phyloP scores from a whole-genome alignment of 2,797 vertebrate genomes.

The Pristis pectinata region DNA sequence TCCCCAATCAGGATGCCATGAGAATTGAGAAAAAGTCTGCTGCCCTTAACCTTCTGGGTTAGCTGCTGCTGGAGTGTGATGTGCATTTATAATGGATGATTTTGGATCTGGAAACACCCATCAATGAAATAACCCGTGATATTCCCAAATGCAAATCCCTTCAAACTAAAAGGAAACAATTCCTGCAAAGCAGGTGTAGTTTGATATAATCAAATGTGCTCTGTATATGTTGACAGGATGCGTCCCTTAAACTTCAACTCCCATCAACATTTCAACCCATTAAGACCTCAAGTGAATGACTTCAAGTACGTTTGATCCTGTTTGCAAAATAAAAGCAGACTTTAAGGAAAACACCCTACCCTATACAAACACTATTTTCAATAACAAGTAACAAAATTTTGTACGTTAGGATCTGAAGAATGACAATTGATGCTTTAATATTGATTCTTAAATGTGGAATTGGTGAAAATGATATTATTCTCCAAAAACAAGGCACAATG shows the following conservation, averaged over 20 bases:
- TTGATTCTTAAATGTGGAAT: no score
- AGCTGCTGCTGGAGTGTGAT: no score
- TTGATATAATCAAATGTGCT: not conserved
- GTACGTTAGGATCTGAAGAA: not conserved
- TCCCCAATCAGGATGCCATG: no score
- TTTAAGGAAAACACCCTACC: not conserved
- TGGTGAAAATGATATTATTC: not conserved
- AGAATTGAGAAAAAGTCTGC: no score
- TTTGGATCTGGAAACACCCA: no score
- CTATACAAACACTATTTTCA: not conserved
- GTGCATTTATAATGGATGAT: not conserved
- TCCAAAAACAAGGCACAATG: not conserved
- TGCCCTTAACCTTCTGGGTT: no score
- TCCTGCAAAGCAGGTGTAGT: no score
- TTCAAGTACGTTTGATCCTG: not conserved
- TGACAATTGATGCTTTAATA: not conserved
- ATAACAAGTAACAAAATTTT: not conserved
- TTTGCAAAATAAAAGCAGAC: not conserved
- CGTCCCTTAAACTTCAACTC: not conserved
- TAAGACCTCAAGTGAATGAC: not conserved
- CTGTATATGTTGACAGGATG: not conserved
- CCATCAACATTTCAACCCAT: not conserved
- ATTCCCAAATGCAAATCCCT: not conserved
- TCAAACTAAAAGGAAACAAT: not conserved
- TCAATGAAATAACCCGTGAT: not conserved